Conservation (phyloP, 2,888 invertebrate genomes). For the Athetis lepigone region DNA sequence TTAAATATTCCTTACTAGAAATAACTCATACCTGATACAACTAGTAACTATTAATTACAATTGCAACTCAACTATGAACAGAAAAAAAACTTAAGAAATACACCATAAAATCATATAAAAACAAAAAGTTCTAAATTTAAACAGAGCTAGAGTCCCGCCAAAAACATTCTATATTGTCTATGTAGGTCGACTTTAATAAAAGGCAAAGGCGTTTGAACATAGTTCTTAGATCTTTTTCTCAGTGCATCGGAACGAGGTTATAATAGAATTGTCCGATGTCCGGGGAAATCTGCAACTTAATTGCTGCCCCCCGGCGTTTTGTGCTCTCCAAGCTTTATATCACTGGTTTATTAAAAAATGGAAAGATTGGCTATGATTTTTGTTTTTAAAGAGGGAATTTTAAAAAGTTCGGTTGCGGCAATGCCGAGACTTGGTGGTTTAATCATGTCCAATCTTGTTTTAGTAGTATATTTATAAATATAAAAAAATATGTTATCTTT, state of each 20-base stretch:
- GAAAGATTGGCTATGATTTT: conserved; percentile 30
- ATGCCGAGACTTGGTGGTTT: too few relatives aligned
- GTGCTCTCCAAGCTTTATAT: conserved; percentile 12
- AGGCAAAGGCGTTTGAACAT: conserved; percentile 51
- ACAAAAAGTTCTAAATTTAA: conserved; percentile 22
- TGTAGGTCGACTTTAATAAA: conserved; percentile 54
- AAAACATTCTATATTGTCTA: conserved; percentile 35
- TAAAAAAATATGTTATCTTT: too few relatives aligned
- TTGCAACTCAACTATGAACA: too few relatives aligned
- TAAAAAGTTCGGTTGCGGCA: neutral
- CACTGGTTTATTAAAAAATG: conserved; percentile 40
- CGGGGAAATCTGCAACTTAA: conserved; percentile 64
- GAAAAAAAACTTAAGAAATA: neutral
- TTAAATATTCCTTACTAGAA: too few relatives aligned
- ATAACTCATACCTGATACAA: too few relatives aligned
- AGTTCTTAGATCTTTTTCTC: conserved; percentile 48
- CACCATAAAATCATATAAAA: conserved; percentile 2
- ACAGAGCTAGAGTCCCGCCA: conserved; percentile 19
- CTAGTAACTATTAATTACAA: too few relatives aligned
- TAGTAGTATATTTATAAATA: too few relatives aligned
- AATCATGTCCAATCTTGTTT: too few relatives aligned
- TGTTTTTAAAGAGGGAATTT: neutral
- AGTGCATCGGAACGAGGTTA: conserved; percentile 48
- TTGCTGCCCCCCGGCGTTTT: conserved; percentile 53
- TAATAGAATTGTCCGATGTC: conserved; percentile 59